Evolutionary conservation across 2,888 invertebrate species (phyloP), one percentile per base, ranked within the genome.

Genomic region (Tachystola acroxantha): DNA sequence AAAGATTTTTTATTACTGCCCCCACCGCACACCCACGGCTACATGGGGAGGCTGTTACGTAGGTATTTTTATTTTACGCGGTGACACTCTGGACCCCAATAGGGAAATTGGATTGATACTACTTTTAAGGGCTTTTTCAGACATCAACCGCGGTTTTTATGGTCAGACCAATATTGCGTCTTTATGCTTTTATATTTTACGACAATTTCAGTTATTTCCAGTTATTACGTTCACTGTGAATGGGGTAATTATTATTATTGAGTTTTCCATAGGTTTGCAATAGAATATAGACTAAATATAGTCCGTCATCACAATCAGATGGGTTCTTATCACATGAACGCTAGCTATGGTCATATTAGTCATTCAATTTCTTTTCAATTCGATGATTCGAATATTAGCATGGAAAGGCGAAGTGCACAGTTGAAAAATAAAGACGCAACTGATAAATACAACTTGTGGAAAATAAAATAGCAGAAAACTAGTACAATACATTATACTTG

Each of bases 51-150:
- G 70, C 63, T 69, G 72, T 78, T 72, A 75, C 68, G 70, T 72
- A 66, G 72, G 71, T 76, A 74, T 81, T 84, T 82, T 84, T 82
- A 81, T 81, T 82, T 81, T 79, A 80, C 71, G 72, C 75, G 66
- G 73, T 78, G 77, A 80, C 81, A 79, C 76, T 68, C 70, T 63
- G 68, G 71, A 71, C 72, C 66, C 71, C 75, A 74, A 77, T 82
- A 81, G 78, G 79, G 77, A 84, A 84, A 84, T 84, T 84, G 84
- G 80, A 81, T 78, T 79, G 78, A 75, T 82, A 79, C 77, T 80
- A 79, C 72, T 79, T 84, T 80, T 80, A 75, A 82, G 70, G 72
- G 73, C 69, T 77, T 79, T 79, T 84, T 73, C n/a, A 70, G 78
- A 72, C 71, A 75, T 70, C 74, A 76, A 77, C 72, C 59, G 67